Percentiles rank a stretch among this genome's conserved stretches.
Evolutionary conservation across 2,113 vertebrate species (phyloP).

Genomic region (Nerophis lumbriciformis): DNA sequence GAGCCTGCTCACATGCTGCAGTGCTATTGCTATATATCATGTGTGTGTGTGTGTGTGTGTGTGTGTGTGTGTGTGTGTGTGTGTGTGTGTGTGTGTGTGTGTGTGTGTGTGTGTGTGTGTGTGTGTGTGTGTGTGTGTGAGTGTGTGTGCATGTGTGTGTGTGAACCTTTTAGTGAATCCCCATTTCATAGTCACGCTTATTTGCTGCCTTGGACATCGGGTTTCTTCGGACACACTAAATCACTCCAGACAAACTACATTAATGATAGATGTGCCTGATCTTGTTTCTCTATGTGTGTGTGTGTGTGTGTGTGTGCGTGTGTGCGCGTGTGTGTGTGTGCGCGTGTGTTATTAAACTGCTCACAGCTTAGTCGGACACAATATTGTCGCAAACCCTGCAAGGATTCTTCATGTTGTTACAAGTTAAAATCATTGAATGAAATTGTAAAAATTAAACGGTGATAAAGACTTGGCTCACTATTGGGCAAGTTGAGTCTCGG

Average conservation of each 20-base stretch:
- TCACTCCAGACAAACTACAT: constrained; percentile 67
- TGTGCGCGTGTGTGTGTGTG: constrained; percentile 1
- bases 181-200: constrained; percentile 83
- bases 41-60: constrained; percentile 29
- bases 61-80: constrained; percentile 4
- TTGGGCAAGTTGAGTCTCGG: no score
- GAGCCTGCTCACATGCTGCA: constrained; percentile 73
- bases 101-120: constrained; percentile 22
- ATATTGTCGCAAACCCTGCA: no score
- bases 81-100: constrained; percentile 17
- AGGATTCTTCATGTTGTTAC: no score
- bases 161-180: constrained; percentile 53
- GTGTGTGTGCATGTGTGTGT: no score
- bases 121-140: constrained; percentile 15
- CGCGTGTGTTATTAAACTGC: constrained; percentile 5
- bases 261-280: constrained; percentile 33
- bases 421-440: no score
- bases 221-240: constrained; percentile 85
- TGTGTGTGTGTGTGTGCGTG: not conserved
- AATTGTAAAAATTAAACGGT: no score
- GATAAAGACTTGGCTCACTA: no score
- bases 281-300: constrained; percentile 5
- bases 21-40: constrained; percentile 60
- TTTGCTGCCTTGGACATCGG: constrained; percentile 83
- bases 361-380: no score